Percentiles rank a stretch among this genome's conserved stretches.
phyloP scores from a whole-genome alignment of 2,113 vertebrate genomes.

The Pseudorasbora parva region DNA sequence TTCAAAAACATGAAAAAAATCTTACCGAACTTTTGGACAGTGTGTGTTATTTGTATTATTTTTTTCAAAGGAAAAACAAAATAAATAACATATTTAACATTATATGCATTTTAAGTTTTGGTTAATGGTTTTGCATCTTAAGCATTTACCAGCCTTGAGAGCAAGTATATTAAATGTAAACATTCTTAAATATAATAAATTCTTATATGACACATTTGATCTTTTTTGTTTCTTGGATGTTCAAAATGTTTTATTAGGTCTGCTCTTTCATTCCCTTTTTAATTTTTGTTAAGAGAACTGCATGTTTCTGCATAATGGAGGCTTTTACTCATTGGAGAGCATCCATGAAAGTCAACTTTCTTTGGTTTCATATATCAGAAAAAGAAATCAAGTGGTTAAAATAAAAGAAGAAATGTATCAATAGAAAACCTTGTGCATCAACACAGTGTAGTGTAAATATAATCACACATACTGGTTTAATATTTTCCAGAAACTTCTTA shows the following conservation, averaged over 20 bases:
- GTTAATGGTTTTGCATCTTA: not conserved
- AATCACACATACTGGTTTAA: not conserved
- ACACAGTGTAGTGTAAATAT: not conserved
- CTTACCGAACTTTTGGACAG: too few relatives aligned
- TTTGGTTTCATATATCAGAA: not conserved
- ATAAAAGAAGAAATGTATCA: not conserved
- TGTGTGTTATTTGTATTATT: not conserved
- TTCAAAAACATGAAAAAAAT: not conserved
- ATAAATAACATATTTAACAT: not conserved
- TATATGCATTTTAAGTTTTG: not conserved
- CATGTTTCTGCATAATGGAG: not conserved
- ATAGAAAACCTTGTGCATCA: not conserved
- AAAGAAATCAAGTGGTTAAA: not conserved
- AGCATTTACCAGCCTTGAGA: not conserved
- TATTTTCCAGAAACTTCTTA: conserved; percentile 33
- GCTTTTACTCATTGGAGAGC: not conserved
- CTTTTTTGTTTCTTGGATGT: not conserved
- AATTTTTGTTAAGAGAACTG: not conserved
- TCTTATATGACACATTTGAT: not conserved
- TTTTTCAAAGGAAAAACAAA: not conserved
- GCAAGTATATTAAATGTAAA: not conserved
- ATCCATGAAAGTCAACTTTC: not conserved
- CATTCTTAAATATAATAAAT: too few relatives aligned
- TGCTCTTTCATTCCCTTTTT: not conserved
- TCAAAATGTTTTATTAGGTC: not conserved